These are phyloP conservation scores for Mythimna impura DNA, from an alignment of 2,888 invertebrate genomes.

Conservation along the genomic window DNA sequence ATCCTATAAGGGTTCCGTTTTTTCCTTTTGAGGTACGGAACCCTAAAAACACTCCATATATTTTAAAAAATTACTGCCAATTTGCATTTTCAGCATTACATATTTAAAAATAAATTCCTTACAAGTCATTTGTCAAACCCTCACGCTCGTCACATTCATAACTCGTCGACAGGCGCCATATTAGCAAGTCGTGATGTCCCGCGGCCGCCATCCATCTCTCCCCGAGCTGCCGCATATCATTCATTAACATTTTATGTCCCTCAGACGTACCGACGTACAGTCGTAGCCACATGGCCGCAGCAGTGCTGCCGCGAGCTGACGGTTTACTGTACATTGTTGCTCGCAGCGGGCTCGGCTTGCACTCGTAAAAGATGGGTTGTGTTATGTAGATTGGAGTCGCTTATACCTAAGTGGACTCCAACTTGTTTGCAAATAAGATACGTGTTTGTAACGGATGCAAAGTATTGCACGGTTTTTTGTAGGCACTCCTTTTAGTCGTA, in stretches of 20 bases:
- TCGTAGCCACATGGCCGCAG: slow-evolving; percentile 27
- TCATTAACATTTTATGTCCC: slow-evolving; percentile 63
- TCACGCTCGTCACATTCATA: slow-evolving; percentile 49
- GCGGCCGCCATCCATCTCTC: slow-evolving; percentile 51
- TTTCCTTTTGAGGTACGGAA: no score
- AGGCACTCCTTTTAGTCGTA: not conserved
- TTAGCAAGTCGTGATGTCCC: slow-evolving; percentile 47
- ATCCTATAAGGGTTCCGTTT: no score
- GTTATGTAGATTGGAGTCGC: slow-evolving; percentile 1
- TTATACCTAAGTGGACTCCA: not conserved
- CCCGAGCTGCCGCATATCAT: slow-evolving; percentile 40
- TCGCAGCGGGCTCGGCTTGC: slow-evolving; percentile 15
- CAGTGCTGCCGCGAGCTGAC: slow-evolving; percentile 12
- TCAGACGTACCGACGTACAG: slow-evolving; percentile 17
- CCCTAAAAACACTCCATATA: not conserved
- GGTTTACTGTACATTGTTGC: slow-evolving; percentile 46
- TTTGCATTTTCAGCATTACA: no score
- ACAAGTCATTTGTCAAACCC: not conserved
- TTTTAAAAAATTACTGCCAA: no score
- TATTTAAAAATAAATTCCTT: slow-evolving; percentile 13
- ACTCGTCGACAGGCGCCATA: slow-evolving; percentile 24
- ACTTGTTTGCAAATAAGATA: not conserved
- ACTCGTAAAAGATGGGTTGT: slow-evolving; percentile 26
- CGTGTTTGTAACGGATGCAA: not conserved
- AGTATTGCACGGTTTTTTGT: not conserved